A percentile compares a stretch with the other conserved stretches of the same genome.
These are phyloP conservation scores for Telmatochromis sp. DNA, from an alignment of 2,113 vertebrate species.

Conservation along the genomic window DNA sequence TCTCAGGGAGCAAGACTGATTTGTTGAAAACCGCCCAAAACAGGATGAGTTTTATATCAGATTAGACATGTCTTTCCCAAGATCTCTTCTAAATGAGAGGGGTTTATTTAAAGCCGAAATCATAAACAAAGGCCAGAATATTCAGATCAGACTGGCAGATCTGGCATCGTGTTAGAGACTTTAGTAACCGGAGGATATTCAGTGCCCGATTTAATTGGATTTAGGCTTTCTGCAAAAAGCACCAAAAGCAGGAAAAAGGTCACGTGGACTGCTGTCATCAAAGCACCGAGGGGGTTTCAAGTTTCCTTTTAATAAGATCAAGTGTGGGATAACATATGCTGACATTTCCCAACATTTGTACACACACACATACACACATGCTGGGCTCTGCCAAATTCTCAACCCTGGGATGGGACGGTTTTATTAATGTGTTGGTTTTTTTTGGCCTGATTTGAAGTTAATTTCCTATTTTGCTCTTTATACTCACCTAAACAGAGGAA, in stretches of 20 bases:
- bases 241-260: neutral
- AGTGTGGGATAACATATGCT: neutral
- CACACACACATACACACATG: neutral
- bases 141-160: neutral
- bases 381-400: neutral
- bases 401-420: neutral
- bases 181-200: neutral
- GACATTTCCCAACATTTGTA: neutral
- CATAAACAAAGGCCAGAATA: neutral
- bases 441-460: neutral
- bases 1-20: neutral
- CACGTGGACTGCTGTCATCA: neutral
- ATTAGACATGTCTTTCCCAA: conserved; percentile 7
- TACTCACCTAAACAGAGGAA: neutral
- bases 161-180: neutral
- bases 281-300: neutral
- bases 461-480: neutral
- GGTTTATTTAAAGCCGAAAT: neutral
- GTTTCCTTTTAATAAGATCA: neutral
- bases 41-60: conserved; percentile 15
- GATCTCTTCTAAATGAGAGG: conserved; percentile 42
- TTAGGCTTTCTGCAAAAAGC: neutral
- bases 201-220: neutral
- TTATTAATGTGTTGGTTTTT: neutral
- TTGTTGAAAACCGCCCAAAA: neutral